Conservation (phyloP, 2,888 invertebrate species). For the Lamellibrachia columna region DNA sequence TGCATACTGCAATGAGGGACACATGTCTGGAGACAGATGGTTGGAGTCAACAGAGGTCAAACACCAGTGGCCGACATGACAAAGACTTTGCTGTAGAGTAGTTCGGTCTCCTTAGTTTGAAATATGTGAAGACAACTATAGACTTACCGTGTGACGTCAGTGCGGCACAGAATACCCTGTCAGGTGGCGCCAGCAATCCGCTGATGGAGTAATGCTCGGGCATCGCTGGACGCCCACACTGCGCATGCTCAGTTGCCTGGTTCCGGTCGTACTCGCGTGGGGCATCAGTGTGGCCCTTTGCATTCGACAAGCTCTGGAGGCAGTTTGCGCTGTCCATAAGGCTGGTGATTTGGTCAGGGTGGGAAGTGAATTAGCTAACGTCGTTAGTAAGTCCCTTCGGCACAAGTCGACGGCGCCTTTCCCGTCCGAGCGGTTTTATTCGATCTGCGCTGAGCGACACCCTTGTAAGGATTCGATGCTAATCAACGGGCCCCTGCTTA, state of each 20-base stretch:
- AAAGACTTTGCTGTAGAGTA: no score
- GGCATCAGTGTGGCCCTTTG: neutral
- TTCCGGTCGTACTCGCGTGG: neutral
- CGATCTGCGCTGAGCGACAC: constrained; percentile 6
- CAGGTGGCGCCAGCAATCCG: neutral
- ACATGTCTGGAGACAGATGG: no score
- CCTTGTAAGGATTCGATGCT: neutral
- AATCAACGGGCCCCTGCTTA: neutral
- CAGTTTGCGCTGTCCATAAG: neutral
- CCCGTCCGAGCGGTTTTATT: neutral
- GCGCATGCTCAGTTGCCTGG: neutral
- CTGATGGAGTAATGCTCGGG: neutral
- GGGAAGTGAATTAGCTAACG: constrained; percentile 1
- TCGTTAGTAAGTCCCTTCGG: neutral
- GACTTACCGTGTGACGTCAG: neutral
- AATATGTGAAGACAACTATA: no score
- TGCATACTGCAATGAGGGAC: no score
- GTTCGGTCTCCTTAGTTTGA: no score
- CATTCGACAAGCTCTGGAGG: neutral
- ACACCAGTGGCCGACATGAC: no score
- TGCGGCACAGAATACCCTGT: neutral
- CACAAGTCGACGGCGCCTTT: neutral
- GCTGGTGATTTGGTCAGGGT: neutral
- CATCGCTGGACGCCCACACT: neutral
- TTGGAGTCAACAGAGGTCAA: no score